These are phyloP conservation scores for Mixornis gularis DNA, from an alignment of 2,113 vertebrate genomes.

Conservation along the genomic window DNA sequence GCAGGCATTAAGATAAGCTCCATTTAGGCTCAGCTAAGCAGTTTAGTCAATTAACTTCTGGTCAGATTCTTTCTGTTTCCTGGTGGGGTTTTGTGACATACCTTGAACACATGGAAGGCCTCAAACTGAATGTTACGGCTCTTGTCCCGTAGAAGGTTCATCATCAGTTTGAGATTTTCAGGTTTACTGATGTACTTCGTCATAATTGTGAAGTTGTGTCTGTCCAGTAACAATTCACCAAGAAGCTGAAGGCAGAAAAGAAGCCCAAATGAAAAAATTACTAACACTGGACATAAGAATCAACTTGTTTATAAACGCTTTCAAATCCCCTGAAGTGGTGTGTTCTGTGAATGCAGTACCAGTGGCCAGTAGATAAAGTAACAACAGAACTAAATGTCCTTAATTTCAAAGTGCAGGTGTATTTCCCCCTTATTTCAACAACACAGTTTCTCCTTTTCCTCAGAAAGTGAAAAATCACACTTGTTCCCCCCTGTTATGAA, in stretches of 20 bases:
- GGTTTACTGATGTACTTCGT: slow-evolving; percentile 87
- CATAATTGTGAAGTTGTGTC: slow-evolving; percentile 88
- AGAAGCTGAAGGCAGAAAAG: slow-evolving; percentile 71
- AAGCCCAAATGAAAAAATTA: not conserved
- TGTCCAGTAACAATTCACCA: slow-evolving; percentile 81
- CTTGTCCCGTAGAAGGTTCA: slow-evolving; percentile 86
- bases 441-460: not conserved
- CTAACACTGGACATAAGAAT: not conserved
- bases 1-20: not conserved
- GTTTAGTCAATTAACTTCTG: not conserved
- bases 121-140: slow-evolving; percentile 88
- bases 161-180: slow-evolving; percentile 86
- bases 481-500: not conserved
- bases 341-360: not conserved
- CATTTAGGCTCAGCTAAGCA: not conserved
- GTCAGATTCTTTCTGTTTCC: not conserved
- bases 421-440: not conserved
- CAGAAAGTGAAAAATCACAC: not conserved
- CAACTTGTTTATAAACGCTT: not conserved
- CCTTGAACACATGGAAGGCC: slow-evolving; percentile 88
- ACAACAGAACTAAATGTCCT: not conserved
- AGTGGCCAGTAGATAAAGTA: not conserved
- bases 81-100: not conserved
- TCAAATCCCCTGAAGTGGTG: not conserved
- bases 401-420: not conserved